Evolutionary conservation across 2,113 vertebrate genomes (phyloP).

Genomic region (Cavia aperea): DNA sequence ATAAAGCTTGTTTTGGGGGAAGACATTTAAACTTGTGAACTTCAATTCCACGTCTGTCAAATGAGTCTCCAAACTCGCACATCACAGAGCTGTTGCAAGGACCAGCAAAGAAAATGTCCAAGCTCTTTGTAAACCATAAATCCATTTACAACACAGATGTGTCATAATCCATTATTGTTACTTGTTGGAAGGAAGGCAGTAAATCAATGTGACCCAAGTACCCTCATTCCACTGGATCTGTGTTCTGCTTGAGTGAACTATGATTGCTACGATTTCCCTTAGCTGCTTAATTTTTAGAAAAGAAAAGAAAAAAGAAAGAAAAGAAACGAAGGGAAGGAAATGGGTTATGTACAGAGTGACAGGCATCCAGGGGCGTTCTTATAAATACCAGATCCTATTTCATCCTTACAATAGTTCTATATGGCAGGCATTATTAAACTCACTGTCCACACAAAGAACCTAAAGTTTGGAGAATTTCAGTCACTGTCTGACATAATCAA

Average conservation of each 20-base stretch:
- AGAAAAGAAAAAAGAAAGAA: neutral
- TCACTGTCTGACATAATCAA: conserved; percentile 23
- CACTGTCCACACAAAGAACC: neutral
- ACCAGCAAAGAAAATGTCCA: neutral
- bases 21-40: neutral
- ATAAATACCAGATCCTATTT: neutral
- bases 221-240: conserved; percentile 4
- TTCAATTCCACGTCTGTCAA: neutral
- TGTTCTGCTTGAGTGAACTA: neutral
- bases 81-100: neutral
- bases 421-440: neutral
- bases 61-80: neutral
- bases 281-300: conserved; percentile 19
- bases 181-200: neutral
- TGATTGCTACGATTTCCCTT: neutral
- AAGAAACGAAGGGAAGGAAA: neutral
- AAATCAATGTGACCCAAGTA: neutral
- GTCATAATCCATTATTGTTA: neutral
- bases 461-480: neutral
- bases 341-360: neutral
- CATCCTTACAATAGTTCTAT: neutral
- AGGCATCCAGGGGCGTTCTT: neutral
- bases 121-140: neutral
- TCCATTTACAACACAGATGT: neutral
- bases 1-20: neutral